A percentile compares a stretch with the other conserved stretches of the same genome.
These are phyloP conservation scores for Hydropsyche betteni DNA, from an alignment of 2,888 invertebrate species.

Conservation along the genomic window DNA sequence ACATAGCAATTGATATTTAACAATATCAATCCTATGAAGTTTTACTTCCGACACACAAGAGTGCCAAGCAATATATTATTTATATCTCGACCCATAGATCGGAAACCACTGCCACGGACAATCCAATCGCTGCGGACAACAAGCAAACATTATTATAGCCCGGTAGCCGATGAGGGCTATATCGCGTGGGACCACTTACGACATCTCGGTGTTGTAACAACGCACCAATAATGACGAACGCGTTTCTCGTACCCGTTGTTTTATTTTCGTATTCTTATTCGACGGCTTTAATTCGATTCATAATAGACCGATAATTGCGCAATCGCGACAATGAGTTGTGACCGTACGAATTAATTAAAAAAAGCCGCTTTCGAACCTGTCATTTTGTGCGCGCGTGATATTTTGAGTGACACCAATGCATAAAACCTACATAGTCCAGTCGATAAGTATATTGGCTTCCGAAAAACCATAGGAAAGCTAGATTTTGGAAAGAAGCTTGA, in stretches of 20 bases:
- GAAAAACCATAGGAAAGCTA: no score
- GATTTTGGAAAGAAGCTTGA: no score
- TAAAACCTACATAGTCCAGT: no score
- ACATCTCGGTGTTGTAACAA: conserved; percentile 5
- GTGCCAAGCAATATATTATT: no score
- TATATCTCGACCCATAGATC: not conserved
- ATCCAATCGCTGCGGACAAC: conserved; percentile 3
- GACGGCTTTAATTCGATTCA: not conserved
- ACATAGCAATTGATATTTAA: no score
- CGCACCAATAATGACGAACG: conserved; percentile 9
- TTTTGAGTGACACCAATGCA: no score
- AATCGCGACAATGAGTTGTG: not conserved
- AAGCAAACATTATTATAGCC: not conserved
- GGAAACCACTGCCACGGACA: not conserved
- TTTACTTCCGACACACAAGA: no score
- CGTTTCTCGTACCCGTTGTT: not conserved
- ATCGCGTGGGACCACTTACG: conserved; percentile 25
- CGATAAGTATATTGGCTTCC: no score
- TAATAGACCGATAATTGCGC: conserved; percentile 10
- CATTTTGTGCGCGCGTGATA: not conserved
- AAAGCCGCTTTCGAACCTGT: not conserved
- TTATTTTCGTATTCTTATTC: not conserved
- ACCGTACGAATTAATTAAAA: not conserved
- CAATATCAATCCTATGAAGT: no score
- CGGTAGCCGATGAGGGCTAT: conserved; percentile 21